Percentiles rank a stretch among this genome's conserved stretches.
These are phyloP conservation scores for Loriculus beryllinus DNA, from an alignment of 2,797 vertebrate species.

Conservation along the genomic window DNA sequence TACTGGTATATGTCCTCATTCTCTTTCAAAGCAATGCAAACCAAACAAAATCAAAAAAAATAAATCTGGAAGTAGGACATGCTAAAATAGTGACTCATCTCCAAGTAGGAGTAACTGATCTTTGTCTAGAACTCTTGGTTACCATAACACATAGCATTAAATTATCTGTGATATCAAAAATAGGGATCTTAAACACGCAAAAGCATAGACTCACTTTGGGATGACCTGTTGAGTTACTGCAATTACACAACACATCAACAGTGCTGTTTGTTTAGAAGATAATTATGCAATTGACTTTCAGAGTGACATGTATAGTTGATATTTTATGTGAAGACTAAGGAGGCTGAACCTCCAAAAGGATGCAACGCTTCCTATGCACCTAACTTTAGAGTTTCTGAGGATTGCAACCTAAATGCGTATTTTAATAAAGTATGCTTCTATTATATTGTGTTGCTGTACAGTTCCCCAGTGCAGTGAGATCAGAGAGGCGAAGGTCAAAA, in stretches of 20 bases:
- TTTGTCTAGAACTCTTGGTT: conserved; percentile 16
- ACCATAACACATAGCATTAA: not conserved
- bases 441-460: not conserved
- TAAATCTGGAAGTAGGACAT: not conserved
- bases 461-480: not conserved
- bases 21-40: not conserved
- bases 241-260: not conserved
- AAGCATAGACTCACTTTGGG: not conserved
- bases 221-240: not conserved
- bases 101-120: conserved; percentile 27
- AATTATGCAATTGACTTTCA: conserved; percentile 27
- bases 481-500: conserved; percentile 51
- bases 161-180: conserved; percentile 13
- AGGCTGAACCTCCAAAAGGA: not conserved
- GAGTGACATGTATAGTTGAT: not conserved
- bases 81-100: conserved; percentile 17
- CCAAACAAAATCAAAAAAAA: not conserved
- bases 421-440: conserved; percentile 32
- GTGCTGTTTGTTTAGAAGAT: not conserved
- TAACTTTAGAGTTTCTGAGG: not conserved
- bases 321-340: not conserved
- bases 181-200: not conserved
- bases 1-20: not conserved
- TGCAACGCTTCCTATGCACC: not conserved
- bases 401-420: not conserved